Evolutionary conservation across 1,140 invertebrate species (phyloP).

Genomic region (Trachymyrmex septentrionalis): DNA sequence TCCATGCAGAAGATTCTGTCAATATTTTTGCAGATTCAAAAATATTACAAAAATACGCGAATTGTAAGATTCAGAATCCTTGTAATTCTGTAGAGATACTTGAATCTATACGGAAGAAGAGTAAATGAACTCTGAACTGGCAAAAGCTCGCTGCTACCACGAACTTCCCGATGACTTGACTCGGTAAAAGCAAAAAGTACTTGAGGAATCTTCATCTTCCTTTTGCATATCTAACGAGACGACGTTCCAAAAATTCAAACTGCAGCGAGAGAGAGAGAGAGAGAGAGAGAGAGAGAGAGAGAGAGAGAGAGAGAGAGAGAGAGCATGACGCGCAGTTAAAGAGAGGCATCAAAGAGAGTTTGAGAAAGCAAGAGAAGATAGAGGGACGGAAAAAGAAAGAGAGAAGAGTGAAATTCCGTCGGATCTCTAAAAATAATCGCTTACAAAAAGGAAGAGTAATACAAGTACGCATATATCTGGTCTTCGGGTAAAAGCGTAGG

Average conservation of each 20-base stretch:
- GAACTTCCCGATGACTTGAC: slow-evolving; percentile 21
- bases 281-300: background rate
- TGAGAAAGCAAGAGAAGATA: slow-evolving; percentile 12
- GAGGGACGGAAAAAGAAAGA: slow-evolving; percentile 31
- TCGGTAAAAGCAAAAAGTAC: slow-evolving; percentile 7
- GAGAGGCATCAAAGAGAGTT: slow-evolving; percentile 27
- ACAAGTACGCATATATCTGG: slow-evolving; percentile 67
- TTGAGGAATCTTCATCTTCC: background rate
- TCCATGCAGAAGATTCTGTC: background rate
- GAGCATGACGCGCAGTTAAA: slow-evolving; percentile 14
- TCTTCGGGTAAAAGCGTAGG: slow-evolving; percentile 58
- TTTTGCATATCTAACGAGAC: slow-evolving; percentile 35
- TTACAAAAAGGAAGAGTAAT: slow-evolving; percentile 74
- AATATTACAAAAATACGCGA: background rate
- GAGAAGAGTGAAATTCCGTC: slow-evolving; percentile 70
- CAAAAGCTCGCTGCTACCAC: background rate
- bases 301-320: background rate
- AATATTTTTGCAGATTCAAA: background rate
- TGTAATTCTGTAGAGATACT: background rate
- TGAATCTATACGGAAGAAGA: background rate
- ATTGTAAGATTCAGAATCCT: background rate
- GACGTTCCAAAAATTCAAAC: slow-evolving; percentile 31
- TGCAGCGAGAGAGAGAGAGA: background rate
- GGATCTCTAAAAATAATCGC: slow-evolving; percentile 76
- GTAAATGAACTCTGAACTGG: background rate